phyloP scores from a whole-genome alignment of 2,888 invertebrate species.

The Exephanes ischioxanthus region DNA sequence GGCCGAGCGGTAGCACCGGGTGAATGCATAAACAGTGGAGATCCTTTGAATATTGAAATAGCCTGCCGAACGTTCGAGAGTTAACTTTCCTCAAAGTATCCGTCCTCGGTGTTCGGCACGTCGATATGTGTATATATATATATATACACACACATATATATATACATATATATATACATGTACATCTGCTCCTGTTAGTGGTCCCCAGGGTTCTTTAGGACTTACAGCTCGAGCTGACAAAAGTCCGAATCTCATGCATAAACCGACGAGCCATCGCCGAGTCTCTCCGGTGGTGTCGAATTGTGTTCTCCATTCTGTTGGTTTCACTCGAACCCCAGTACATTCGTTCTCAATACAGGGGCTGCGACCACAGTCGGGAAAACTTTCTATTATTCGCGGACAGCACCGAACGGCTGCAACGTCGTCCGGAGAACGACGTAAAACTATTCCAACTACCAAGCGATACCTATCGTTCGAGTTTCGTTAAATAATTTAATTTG shows the following conservation, averaged over 20 bases:
- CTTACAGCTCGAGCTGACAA: constrained; percentile 59
- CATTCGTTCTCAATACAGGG: constrained; percentile 4
- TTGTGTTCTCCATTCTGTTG: constrained; percentile 16
- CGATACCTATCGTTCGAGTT: constrained; percentile 7
- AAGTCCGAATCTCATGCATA: constrained; percentile 63
- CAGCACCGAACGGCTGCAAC: not conserved
- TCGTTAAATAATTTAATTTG: not conserved
- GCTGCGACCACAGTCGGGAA: constrained; percentile 9
- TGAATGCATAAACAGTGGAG: constrained; percentile 61
- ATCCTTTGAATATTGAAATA: constrained; percentile 64
- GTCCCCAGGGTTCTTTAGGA: constrained; percentile 44
- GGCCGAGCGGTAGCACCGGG: constrained; percentile 39
- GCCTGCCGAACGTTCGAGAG: constrained; percentile 55
- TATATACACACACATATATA: not conserved
- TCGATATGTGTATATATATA: not conserved
- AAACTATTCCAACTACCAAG: constrained; percentile 25
- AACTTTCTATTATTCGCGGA: constrained; percentile 16
- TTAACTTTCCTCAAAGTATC: constrained; percentile 54
- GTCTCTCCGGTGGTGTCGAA: constrained; percentile 56
- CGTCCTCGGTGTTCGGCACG: constrained; percentile 18
- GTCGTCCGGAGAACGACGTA: not conserved
- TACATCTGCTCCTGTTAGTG: constrained; percentile 23
- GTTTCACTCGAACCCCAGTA: constrained; percentile 35
- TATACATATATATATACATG: not conserved
- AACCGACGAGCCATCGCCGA: constrained; percentile 44